Evolutionary conservation across 2,888 invertebrate genomes (phyloP).

Genomic region (Tanypteryx hageni): DNA sequence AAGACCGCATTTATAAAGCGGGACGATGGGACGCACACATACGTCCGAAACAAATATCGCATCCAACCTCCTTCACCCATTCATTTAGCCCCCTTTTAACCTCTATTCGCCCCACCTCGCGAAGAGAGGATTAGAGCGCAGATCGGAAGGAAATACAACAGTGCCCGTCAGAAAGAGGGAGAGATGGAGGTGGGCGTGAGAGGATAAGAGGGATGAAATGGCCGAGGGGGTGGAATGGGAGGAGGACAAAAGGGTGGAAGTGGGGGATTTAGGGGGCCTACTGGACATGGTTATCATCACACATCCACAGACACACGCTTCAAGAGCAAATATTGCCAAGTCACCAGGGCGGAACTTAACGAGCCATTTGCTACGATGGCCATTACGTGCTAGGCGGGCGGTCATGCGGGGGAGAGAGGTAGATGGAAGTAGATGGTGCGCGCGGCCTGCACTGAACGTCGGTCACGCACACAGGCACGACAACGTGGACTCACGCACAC

Average conservation of each 20-base stretch:
- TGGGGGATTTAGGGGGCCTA: background rate
- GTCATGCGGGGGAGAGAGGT: background rate
- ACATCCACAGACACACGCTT: background rate
- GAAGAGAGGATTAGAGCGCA: too few relatives aligned
- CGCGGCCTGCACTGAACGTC: background rate
- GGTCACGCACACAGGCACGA: background rate
- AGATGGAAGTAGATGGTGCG: background rate
- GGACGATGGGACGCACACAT: too few relatives aligned
- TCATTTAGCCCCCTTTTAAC: too few relatives aligned
- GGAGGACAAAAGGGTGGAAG: background rate
- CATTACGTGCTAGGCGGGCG: conserved; percentile 40
- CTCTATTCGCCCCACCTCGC: too few relatives aligned
- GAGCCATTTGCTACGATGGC: conserved; percentile 51
- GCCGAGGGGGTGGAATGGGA: background rate
- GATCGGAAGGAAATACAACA: too few relatives aligned
- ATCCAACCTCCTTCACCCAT: too few relatives aligned
- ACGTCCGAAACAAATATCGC: too few relatives aligned
- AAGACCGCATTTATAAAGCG: too few relatives aligned
- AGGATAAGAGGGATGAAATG: background rate
- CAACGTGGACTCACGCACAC: background rate
- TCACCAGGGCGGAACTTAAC: conserved; percentile 56
- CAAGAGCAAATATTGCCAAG: conserved; percentile 55
- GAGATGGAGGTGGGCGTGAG: background rate
- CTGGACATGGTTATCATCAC: conserved; percentile 29
- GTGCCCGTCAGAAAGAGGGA: too few relatives aligned